Evolutionary conservation across 2,888 invertebrate genomes (phyloP).

Genomic region (Sphaerophoria rueppellii): DNA sequence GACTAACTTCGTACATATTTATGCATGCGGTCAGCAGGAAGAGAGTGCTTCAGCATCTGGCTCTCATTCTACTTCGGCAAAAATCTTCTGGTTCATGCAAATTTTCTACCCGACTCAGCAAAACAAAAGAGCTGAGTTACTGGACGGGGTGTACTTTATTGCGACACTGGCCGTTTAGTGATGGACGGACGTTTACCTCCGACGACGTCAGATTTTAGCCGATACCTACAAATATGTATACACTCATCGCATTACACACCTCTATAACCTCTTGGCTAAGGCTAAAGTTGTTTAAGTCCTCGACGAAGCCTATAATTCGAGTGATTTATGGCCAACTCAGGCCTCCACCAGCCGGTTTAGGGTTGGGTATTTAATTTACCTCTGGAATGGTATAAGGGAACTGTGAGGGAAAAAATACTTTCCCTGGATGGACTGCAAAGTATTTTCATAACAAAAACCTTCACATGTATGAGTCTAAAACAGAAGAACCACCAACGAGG

Average conservation of each 20-base stretch:
- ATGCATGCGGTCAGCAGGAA: slow-evolving; percentile 56
- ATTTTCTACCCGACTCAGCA: slow-evolving; percentile 64
- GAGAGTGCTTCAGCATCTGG: slow-evolving; percentile 31
- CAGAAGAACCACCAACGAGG: neutral
- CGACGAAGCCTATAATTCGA: slow-evolving; percentile 73
- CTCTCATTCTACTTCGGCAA: neutral
- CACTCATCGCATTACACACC: slow-evolving; percentile 1
- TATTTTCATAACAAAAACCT: slow-evolving; percentile 56
- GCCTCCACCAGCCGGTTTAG: neutral
- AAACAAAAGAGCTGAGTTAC: slow-evolving; percentile 40
- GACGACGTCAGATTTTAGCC: neutral
- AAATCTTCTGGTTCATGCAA: slow-evolving; percentile 49
- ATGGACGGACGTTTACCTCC: slow-evolving; percentile 59
- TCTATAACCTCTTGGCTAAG: slow-evolving; percentile 25
- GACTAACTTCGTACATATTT: slow-evolving; percentile 36
- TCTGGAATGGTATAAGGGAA: neutral
- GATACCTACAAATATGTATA: slow-evolving; percentile 2
- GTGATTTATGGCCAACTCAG: slow-evolving; percentile 66
- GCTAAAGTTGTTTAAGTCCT: slow-evolving; percentile 62
- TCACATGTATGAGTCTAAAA: neutral
- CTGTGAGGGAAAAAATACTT: slow-evolving; percentile 28
- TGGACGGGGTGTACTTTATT: slow-evolving; percentile 21
- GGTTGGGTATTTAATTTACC: slow-evolving; percentile 58
- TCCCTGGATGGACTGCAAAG: slow-evolving; percentile 55
- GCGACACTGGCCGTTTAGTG: slow-evolving; percentile 62